These are phyloP conservation scores for Oostethus manadensis DNA, from an alignment of 2,113 vertebrate genomes.

Conservation along the genomic window DNA sequence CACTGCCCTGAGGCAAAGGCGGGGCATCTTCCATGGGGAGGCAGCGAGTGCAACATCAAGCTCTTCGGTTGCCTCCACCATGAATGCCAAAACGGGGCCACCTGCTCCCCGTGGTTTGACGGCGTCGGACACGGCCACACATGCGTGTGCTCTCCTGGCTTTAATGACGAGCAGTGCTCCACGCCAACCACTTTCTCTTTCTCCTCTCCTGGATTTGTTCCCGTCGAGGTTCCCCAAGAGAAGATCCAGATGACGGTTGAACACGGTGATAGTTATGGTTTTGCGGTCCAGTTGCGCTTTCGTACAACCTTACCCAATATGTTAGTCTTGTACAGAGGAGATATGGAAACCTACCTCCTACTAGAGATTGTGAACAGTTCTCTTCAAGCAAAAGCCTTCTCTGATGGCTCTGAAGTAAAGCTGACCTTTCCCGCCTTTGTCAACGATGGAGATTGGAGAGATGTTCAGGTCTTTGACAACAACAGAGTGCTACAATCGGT, in stretches of 20 bases:
- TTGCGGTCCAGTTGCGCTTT: conserved; percentile 74
- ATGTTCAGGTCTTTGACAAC: conserved; percentile 52
- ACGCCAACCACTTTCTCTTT: conserved; percentile 89
- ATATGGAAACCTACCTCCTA: conserved; percentile 60
- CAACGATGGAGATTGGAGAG: conserved; percentile 81
- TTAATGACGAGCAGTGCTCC: conserved; percentile 76
- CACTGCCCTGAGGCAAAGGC: conserved; percentile 70
- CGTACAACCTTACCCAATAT: conserved; percentile 80
- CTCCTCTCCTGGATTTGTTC: conserved; percentile 67
- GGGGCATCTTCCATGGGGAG: conserved; percentile 76
- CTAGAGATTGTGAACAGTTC: conserved; percentile 73
- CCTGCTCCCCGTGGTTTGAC: conserved; percentile 78
- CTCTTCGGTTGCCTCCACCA: conserved; percentile 81
- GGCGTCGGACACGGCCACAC: conserved; percentile 69
- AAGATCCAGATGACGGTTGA: conserved; percentile 41
- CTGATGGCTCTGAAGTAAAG: conserved; percentile 45
- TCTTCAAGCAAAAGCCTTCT: conserved; percentile 64
- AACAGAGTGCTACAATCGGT: conserved; percentile 66
- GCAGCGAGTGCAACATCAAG: conserved; percentile 75
- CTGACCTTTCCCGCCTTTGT: conserved; percentile 54
- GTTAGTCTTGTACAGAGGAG: conserved; percentile 74
- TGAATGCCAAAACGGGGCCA: conserved; percentile 78
- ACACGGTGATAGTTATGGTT: conserved; percentile 16
- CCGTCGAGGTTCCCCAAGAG: conserved; percentile 60
- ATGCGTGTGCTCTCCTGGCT: conserved; percentile 84